Evolutionary conservation across 2,797 vertebrate genomes (phyloP), one percentile per base, ranked within the genome.

Genomic region (Centropyge bicolor): DNA sequence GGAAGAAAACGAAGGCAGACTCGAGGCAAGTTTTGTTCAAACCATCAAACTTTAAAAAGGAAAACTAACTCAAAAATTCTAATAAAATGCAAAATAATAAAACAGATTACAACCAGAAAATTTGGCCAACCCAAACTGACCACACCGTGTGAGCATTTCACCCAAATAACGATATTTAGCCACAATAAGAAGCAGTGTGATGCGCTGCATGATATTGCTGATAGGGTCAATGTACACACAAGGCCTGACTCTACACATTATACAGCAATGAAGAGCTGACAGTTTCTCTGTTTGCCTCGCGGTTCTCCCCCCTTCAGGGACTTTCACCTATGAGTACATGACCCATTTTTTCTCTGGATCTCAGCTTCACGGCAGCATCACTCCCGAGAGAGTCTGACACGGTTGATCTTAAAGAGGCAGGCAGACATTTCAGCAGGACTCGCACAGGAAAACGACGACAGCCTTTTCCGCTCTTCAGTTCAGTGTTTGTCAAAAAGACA

Each of bases 321-420:
- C 76, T 79, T 83, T 88, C 83, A 86, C 82, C 89, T 82, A 75
- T 63, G 79, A 89, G 74, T 80, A 41, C 75, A 71, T 88, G 88
- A 91, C 86, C 88, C 82, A 86, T 76, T 92, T 90, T 64, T 70
- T 81, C 79, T 69, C 81, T 73, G 59, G 59, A 86, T 87, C 80
- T 86, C 75, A 3, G 81, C 89, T 88, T 87, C 82, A 63, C 52
- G 64, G 83, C 80, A 76, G 61, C 85, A 70, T 81, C 68, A 40
- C 51, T 81, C 79, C 82, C 2, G 0, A 80, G 86, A 79, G 82
- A 54, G 54, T 40, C 49, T 68, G 69, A 70, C 75, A 20, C 3
- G 51, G 24, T 51, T 31, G 70, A 72, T 81, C 68, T 91, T 87
- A 90, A 90, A 88, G 88, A 74, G 83, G 83, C 80, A 88, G 22